Evolutionary conservation across 2,888 invertebrate species (phyloP), one percentile per base, ranked within the genome.

Genomic region (Mayetiola destructor): DNA sequence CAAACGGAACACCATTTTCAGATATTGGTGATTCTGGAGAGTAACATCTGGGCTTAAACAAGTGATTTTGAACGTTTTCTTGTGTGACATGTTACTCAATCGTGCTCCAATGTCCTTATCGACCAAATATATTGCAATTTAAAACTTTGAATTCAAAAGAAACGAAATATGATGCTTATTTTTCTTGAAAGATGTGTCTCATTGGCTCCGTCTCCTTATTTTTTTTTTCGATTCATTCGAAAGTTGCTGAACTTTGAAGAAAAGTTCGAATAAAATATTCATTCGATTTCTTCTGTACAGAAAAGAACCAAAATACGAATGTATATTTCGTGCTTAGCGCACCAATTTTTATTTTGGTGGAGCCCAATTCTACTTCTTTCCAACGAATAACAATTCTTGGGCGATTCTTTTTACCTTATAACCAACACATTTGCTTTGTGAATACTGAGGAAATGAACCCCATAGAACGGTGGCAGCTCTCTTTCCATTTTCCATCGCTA

Each of bases 211-310:
- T 37, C 37, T 9, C 37, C 14, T n/a, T 23, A 4, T 42, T 23
- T 42, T 21, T 21, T 23, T 23, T n/a, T 48, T 16, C 27, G 5
- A n/a, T 27, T 8, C 48, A n/a, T 48, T 27, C 27, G 27, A 48
- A 32, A 48, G 27, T 48, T 27, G 48, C 27, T 5, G 10, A 48
- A 48, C 23, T 48, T 48, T 16, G n/a, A n/a, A n/a, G n/a, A 23
- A 48, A 48, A 48, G 48, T 48, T 48, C 27, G 48, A 48, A 48
- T 48, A 48, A 48, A 48, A 48, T 48, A 48, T 48, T 48, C 48
- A 48, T 48, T 48, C 27, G 48, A 27, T 48, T 48, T 29, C 53
- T 29, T 9, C 12, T 9, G 12, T 9, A 6, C 12, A 32, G 12
- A 12, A 32, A 53, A 30, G 20, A 20, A 18, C 30, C 20, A 30